Evolutionary conservation across 2,797 vertebrate genomes (phyloP), one percentile per base, ranked within the genome.

Genomic region (Micropoecilia bifurca): DNA sequence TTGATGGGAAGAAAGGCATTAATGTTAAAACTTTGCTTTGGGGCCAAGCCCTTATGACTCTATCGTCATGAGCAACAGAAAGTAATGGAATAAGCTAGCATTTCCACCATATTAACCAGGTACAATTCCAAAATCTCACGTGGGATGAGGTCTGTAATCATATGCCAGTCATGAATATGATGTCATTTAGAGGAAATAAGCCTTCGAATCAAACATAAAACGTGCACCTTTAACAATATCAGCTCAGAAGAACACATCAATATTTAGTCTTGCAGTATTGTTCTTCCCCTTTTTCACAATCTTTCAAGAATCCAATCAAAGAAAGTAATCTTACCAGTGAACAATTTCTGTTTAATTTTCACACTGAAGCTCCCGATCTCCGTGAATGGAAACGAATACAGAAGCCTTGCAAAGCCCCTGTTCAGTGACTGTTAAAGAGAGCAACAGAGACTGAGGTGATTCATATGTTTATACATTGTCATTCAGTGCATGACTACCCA

Each of bases 21-120:
- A 96, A 96, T 95, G 95, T 93, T 95, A 92, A 94, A 95, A 92
- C 90, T 94, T 90, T 95, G 95, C 93, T 94, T 94, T 89, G 88
- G 92, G 95, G 94, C 93, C 90, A 63, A 91, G 90, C 92, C 93
- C 94, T 95, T 91, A 86, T 95, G 95, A 96, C 95, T 95, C 90
- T 83, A 87, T 91, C 89, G 90, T 92, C 90, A 94, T 93, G 94
- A 95, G 96, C 95, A 96, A 95, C 95, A 95, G 92, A 91, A 90
- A 94, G 93, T 93, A 94, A 92, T 95, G 89, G 93, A 96, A 96
- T 95, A 94, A 96, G 96, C 94, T 94, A 96, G 95, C 90, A 95
- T 91, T 91, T 88, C 85, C 72, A 80, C 85, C 82, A 83, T 87
- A 92, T 91, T 94, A 94, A 90, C 91, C 78, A 74, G 73, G 80